These are phyloP conservation scores for Thomomys bottae DNA, from an alignment of 2,113 vertebrate genomes.

Conservation along the genomic window DNA sequence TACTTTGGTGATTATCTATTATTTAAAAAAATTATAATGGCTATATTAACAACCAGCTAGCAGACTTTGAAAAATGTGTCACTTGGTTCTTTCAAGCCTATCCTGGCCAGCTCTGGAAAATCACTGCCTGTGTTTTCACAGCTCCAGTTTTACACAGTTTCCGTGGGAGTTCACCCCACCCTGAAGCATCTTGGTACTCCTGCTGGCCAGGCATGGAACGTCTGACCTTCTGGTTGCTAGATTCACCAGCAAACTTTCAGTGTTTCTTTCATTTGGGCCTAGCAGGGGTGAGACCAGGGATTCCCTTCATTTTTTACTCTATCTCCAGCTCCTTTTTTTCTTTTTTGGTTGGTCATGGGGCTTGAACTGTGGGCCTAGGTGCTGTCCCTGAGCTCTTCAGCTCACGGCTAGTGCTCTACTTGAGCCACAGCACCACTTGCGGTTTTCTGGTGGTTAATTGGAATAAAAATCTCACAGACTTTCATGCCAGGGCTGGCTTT, in stretches of 20 bases:
- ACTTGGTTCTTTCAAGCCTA: neutral
- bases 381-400: no score
- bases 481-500: no score
- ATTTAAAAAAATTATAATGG: neutral
- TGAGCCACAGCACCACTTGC: no score
- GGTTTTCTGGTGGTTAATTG: no score
- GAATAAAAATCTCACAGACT: no score
- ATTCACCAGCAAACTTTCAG: neutral
- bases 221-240: neutral
- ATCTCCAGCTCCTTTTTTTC: neutral
- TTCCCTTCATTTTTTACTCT: neutral
- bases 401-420: no score
- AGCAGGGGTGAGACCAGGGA: neutral
- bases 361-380: no score
- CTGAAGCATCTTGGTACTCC: neutral
- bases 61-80: neutral
- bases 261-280: neutral
- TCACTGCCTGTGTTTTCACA: no score
- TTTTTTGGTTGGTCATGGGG: no score
- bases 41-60: neutral
- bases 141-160: accelerated
- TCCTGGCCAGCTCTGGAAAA: accelerated
- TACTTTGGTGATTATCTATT: neutral
- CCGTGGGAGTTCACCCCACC: no score
- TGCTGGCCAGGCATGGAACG: accelerated